Base-by-base conservation (phyloP, 1,140 invertebrate species). In the Hylaeus volcanicus region DNA sequence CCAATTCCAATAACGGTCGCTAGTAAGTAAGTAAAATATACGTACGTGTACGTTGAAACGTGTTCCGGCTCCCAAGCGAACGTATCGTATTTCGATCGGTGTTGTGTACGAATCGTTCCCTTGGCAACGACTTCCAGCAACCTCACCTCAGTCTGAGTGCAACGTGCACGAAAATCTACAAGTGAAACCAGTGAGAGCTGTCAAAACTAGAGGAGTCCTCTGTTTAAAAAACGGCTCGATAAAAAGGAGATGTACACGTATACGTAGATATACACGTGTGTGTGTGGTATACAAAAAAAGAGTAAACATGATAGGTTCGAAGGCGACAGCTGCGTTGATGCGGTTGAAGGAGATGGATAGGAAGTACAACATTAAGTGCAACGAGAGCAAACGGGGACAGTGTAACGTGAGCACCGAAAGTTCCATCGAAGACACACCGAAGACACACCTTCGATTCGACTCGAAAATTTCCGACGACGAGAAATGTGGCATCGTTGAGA, bases 341-440 rank as follows among this genome's bases (percentile, higher is more conserved):
- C 82, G 87, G 6, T 56, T 92, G 12, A 88, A 88, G 26, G 90
- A 92, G 80, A 92, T 92, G 14, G 91, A 92, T 45, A 81, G 86
- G 48, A 92, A 92, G 72, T 92, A 92, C 48, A 92, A 90, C 64
- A 72, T 72, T 0, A 88, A 85, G 45, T 79, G 85, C 61, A 66
- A 84, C 5, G 80, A 88, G 43, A 66, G 83, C 2, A 73, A 48
- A 15, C 73, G 65, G 53, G 69, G 26, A 14, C 77, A 5, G 37
- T 84, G 26, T 68, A 72, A 78, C 56, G 75, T 81, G 11, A 87
- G 87, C 74, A 80, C 82, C 3, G 83, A 85, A 9, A 84, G 74
- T 70, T 76, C 79, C 37, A 51, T 41, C 14, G 69, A 64, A 37
- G 76, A 56, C 14, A 76, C 78, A 9, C n/a, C 69, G 1, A 77